Base-by-base conservation (phyloP, 2,888 invertebrate species). In the Cepaea hortensis region DNA sequence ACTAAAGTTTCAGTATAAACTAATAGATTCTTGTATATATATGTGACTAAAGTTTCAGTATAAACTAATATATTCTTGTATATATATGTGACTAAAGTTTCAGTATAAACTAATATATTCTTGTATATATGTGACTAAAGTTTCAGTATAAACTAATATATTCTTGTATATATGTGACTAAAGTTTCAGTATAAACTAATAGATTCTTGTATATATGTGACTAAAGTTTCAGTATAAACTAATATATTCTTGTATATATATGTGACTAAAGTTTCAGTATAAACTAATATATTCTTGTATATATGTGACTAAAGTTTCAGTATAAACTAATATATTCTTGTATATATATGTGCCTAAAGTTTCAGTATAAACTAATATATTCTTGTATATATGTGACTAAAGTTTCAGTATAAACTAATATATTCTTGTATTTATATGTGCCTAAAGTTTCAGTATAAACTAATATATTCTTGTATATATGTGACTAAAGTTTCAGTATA, bases 61-160 rank as follows among this genome's bases (percentile, higher is more conserved):
- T 9, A 84, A 65, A 46, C 65, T 84, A 62, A 76, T n/a, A 48
- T 84, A n/a, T n/a, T n/a, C n/a, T n/a, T n/a, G n/a, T n/a, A n/a
- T n/a, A n/a, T n/a, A n/a, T n/a, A n/a, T n/a, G n/a, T n/a, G n/a
- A 20, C 18, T 20, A 18, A 68, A 68, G 20, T n/a, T 20, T 76
- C 76, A 76, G 76, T 65, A 84, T 9, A 84, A 65, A 46, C 65
- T 84, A 62, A 76, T n/a, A 48, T 84, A n/a, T n/a, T n/a, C n/a
- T n/a, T n/a, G n/a, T n/a, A n/a, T n/a, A n/a, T n/a, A n/a, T n/a
- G n/a, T n/a, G n/a, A 20, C 18, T 20, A 18, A 68, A 68, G 20
- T n/a, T 20, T 76, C 76, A 76, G 76, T 65, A 84, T 9, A 84
- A 65, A 46, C 65, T 84, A 62, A 76, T n/a, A 48, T 84, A n/a